Conservation (phyloP, 2,888 invertebrate species). For the Mythimna vitellina region DNA sequence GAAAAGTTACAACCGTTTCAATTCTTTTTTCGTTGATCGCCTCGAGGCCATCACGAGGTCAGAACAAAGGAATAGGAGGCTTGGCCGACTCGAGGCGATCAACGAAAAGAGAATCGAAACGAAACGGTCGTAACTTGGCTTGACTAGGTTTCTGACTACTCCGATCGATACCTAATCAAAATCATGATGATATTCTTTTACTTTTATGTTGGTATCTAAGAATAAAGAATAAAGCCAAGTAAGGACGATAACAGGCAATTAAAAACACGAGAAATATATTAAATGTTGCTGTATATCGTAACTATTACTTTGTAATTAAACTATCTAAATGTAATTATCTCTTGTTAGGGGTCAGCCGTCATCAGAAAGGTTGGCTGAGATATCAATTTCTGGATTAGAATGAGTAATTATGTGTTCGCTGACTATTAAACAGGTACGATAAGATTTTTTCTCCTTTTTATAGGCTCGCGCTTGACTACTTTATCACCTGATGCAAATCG, state of each 20-base stretch:
- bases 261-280: background rate
- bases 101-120: too few species aligned
- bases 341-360: background rate
- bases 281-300: background rate
- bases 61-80: too few species aligned
- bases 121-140: too few species aligned
- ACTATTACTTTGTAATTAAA: background rate
- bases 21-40: too few species aligned
- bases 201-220: background rate
- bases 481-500: too few species aligned
- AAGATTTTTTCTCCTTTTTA: too few species aligned
- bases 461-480: too few species aligned
- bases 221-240: background rate
- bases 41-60: too few species aligned
- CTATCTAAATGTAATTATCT: background rate
- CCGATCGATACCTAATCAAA: background rate
- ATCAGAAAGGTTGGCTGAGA: background rate
- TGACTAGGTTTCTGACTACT: background rate
- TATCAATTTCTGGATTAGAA: background rate
- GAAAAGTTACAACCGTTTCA: too few species aligned
- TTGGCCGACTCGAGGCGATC: too few species aligned
- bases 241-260: background rate
- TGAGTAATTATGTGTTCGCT: too few species aligned
- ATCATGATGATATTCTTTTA: constrained; percentile 1
- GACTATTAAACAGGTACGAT: too few species aligned